Evolutionary conservation across 1,140 invertebrate genomes (phyloP), one percentile per base, ranked within the genome.

Genomic region (Nomia melanderi): DNA sequence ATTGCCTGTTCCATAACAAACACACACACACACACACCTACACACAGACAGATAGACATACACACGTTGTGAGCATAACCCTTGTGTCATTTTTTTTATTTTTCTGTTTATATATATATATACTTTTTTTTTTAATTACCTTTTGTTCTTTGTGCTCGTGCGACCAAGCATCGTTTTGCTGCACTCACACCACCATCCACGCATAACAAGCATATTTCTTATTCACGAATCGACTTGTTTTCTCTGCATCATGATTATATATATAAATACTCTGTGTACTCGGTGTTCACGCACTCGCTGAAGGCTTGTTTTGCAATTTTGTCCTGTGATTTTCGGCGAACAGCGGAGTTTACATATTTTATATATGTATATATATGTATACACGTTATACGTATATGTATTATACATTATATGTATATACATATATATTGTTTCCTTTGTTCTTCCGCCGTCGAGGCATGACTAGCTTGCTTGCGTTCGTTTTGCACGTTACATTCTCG

Each of bases 381-480:
- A 31, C 50, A 47, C 14, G 20, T n/a, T 44, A 4, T 17, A 44
- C 41, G 2, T 44, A 17, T 44, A 17, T 44, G 20, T 44, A 44
- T 39, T 39, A 39, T 39, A 39, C 12, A 17, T 44, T 11, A 41
- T 41, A 41, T 14, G 31, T 59, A 17, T 54, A 31, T 57, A 47
- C 14, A 47, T n/a, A 47, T 77, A 39, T 36, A 31, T 25, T 20
- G 47, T 65, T n/a, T 31, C 53, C 36, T 29, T 71, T 20, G 7
- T 62, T 33, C 39, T 65, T 27, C n/a, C 67, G 39, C 63, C 63
- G 50, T 3, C 60, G 50, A 64, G 54, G 85, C 82, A 84, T 88
- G 81, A 62, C 79, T 62, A 71, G 75, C 65, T 76, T 87, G 84
- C 78, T 84, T 88, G 87, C 80, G 77, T 83, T 36, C 47, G 53